Percentiles rank a stretch among this genome's conserved stretches.
Evolutionary conservation across 1,140 invertebrate species (phyloP).

Genomic region (Catajapyx aquilonaris): DNA sequence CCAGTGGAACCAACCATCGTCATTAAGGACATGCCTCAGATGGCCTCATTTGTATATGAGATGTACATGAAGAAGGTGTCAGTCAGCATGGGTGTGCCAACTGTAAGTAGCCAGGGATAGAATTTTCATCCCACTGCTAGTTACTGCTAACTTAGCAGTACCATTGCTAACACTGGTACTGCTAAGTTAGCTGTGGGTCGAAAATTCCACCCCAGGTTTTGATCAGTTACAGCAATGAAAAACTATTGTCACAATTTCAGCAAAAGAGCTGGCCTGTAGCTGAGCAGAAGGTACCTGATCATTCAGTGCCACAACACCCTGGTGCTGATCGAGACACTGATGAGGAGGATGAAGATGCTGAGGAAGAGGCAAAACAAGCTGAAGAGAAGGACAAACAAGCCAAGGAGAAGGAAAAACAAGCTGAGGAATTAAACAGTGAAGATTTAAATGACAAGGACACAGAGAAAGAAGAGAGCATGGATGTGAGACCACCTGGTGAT

Average conservation of each 20-base stretch:
- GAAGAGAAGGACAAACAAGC: constrained; percentile 7
- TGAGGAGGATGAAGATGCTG: constrained; percentile 21
- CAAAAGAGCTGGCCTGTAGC: constrained; percentile 28
- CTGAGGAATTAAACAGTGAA: constrained; percentile 8
- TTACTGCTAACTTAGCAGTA: not conserved
- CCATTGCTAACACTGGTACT: not conserved
- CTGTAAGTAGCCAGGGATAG: constrained; percentile 13
- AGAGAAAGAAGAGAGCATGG: constrained; percentile 9
- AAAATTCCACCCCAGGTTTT: not conserved
- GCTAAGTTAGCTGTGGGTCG: not conserved
- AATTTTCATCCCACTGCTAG: not conserved
- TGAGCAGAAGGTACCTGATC: constrained; percentile 18
- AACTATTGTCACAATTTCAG: constrained; percentile 2
- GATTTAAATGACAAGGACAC: constrained; percentile 8
- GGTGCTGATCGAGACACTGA: constrained; percentile 28
- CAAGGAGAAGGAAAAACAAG: constrained; percentile 3
- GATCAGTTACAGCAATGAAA: not conserved
- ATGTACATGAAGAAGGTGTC: constrained; percentile 62
- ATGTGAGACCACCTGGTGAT: no score
- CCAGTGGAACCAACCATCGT: constrained; percentile 23
- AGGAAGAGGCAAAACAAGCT: constrained; percentile 7
- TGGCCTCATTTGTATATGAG: constrained; percentile 81
- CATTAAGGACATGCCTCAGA: constrained; percentile 73
- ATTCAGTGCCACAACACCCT: constrained; percentile 29
- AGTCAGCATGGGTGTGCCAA: constrained; percentile 31